Percentiles rank a stretch among this genome's conserved stretches.
These are phyloP conservation scores for Cynodonichthys magdalenae DNA, from an alignment of 2,797 vertebrate species.

Conservation along the genomic window DNA sequence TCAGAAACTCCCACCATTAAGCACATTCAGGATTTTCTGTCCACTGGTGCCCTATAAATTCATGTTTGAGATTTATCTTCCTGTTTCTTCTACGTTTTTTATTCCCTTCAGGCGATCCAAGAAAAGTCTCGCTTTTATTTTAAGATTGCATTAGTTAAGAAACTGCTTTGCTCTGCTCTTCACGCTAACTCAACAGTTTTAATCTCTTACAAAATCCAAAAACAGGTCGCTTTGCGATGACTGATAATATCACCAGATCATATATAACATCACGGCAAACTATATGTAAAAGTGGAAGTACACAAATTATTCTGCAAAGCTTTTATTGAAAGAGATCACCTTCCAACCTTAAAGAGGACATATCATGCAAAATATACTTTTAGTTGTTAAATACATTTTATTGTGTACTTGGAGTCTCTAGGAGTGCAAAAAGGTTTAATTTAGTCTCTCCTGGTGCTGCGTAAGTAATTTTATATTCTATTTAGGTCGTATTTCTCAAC, in stretches of 20 bases:
- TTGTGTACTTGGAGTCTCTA: too few relatives aligned
- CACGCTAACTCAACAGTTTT: conserved; percentile 38
- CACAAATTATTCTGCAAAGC: too few relatives aligned
- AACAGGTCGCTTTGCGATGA: conserved; percentile 34
- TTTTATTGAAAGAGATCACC: too few relatives aligned
- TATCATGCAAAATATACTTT: too few relatives aligned
- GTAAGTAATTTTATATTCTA: too few relatives aligned
- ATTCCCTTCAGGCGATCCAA: conserved; percentile 42
- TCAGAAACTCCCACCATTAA: conserved; percentile 34
- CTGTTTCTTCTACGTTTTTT: conserved; percentile 40
- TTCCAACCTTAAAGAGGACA: too few relatives aligned
- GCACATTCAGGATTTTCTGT: conserved; percentile 24
- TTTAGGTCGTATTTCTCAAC: too few relatives aligned
- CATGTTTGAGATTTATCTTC: conserved; percentile 48
- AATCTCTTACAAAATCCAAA: conserved; percentile 19
- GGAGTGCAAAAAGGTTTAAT: too few relatives aligned
- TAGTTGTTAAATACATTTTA: too few relatives aligned
- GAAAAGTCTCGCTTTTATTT: conserved; percentile 54
- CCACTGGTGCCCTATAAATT: conserved; percentile 47
- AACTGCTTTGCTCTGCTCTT: conserved; percentile 37
- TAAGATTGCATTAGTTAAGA: conserved; percentile 50
- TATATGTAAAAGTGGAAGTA: too few relatives aligned
- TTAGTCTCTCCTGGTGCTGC: too few relatives aligned
- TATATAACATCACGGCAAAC: too few relatives aligned
- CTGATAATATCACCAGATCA: conserved; percentile 34